A percentile compares a stretch with the other conserved stretches of the same genome.
Evolutionary conservation across 2,113 vertebrate genomes (phyloP).

Genomic region (crab-eating macaque (Macaca fascicularis)): T2T-MFA8v1.1 NC_088376.1:130277001-130277500

Average conservation of each 20-base stretch:
- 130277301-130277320: fast-evolving
- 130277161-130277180: background rate
- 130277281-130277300: background rate
- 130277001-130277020: too few relatives aligned
- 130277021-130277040: too few relatives aligned
- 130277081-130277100: background rate
- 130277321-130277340: background rate
- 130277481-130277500: background rate
- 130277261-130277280: background rate
- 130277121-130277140: background rate
- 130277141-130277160: background rate
- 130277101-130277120: background rate
- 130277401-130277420: background rate
- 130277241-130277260: background rate
- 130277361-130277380: background rate
- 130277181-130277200: background rate
- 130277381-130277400: background rate
- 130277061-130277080: background rate
- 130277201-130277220: background rate
- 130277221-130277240: background rate
- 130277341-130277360: background rate
- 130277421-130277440: background rate
- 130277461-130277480: constrained; percentile 8
- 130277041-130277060: background rate
- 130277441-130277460: background rate